Evolutionary conservation across 2,888 invertebrate genomes (phyloP), one percentile per base, ranked within the genome.

Genomic region (Hyles lineata): DNA sequence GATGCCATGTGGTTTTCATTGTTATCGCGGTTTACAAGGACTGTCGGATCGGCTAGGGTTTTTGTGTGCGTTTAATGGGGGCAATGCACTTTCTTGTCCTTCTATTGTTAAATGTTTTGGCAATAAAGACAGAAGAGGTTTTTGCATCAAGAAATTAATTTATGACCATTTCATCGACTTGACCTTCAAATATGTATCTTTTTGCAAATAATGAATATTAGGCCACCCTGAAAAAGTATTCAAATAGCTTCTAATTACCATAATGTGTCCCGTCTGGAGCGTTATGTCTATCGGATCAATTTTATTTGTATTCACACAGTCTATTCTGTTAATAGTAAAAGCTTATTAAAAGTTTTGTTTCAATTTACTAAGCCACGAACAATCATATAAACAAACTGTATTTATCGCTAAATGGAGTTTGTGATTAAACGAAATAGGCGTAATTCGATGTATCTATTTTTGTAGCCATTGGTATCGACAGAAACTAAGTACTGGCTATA

Each of bases 1-100:
- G 29, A n/a, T 50, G 67, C 67, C 43, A 23, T 67, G 67, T 50
- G 67, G 67, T 23, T 43, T 63, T 67, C 43, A 50, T 50, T 43
- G 43, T 67, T 67, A 23, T 23, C 50, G 23, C 25, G n/a, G 21
- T 67, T 50, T 17, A 21, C 7, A 50, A 15, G 43, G 9, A 15
- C 43, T 43, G 35, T 35, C 8, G 11, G 67, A n/a, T 55, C n/a
- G 17, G 19, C 55, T 50, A 35, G 21, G n/a, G 23, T 21, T 67
- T 7, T 50, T 7, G 23, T 67, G 43, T 50, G 50, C 6, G 23
- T 43, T 23, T 67, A 15, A 63, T 67, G 7, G 17, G 21, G 23
- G 17, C 55, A 55, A 23, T 43, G 23, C 23, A 23, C 11, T 21
- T 15, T 50, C 43, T 50, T 67, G 15, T 43, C 15, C 43, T 43